Evolutionary conservation across 2,888 invertebrate genomes (phyloP).

Genomic region (Leuctra nigra): DNA sequence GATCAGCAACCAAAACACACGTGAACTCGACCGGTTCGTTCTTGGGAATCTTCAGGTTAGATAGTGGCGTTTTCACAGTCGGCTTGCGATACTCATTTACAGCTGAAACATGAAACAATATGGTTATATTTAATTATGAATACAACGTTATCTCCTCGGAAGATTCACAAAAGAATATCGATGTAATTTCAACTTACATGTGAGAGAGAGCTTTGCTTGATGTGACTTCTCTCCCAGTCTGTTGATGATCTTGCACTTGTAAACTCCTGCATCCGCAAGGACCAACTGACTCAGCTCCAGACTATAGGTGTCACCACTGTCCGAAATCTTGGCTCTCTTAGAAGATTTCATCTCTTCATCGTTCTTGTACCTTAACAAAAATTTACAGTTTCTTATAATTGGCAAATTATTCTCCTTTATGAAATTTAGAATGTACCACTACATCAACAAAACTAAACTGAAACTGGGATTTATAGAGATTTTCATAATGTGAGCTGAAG

Average conservation of each 20-base stretch:
- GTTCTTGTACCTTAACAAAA: constrained; percentile 62
- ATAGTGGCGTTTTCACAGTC: constrained; percentile 59
- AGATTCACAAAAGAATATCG: background rate
- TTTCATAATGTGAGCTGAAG: too few relatives aligned
- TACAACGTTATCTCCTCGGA: background rate
- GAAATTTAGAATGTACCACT: too few relatives aligned
- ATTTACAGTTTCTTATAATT: too few relatives aligned
- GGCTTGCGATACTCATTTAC: constrained; percentile 73
- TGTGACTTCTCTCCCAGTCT: constrained; percentile 71
- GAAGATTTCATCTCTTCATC: constrained; percentile 63
- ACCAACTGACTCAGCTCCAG: constrained; percentile 64
- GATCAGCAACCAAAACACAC: constrained; percentile 80
- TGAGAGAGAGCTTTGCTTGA: constrained; percentile 65
- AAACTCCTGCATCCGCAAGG: constrained; percentile 68
- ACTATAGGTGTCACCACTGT: constrained; percentile 64
- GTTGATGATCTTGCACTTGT: constrained; percentile 76
- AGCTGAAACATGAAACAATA: too few relatives aligned
- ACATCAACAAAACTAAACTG: too few relatives aligned
- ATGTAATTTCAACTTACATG: constrained; percentile 49
- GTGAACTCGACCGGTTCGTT: constrained; percentile 59
- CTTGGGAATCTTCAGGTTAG: constrained; percentile 63
- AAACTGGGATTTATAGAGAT: too few relatives aligned
- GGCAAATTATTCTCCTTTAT: too few relatives aligned
- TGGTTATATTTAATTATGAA: too few relatives aligned
- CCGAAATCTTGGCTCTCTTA: constrained; percentile 53